These are phyloP conservation scores for Bathynomus jamesi DNA, from an alignment of 1,140 invertebrate genomes.

Conservation along the genomic window DNA sequence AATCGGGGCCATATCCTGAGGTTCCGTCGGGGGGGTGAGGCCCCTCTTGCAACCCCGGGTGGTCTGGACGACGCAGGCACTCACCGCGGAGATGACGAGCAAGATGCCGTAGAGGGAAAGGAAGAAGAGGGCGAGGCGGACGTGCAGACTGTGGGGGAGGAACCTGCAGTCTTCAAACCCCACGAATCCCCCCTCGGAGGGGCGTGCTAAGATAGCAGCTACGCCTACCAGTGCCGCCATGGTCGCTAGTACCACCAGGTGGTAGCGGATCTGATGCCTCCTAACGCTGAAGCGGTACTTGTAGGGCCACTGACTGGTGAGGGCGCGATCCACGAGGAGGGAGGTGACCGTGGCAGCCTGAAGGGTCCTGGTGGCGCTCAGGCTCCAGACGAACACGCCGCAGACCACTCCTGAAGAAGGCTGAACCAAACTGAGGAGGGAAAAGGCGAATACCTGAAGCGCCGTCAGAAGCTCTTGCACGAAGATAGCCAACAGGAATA, in stretches of 20 bases:
- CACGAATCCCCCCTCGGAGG: slow-evolving; percentile 34
- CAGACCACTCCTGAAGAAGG: slow-evolving; percentile 42
- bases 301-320: slow-evolving; percentile 47
- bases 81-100: slow-evolving; percentile 41
- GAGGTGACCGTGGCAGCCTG: slow-evolving; percentile 51
- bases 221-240: slow-evolving; percentile 47
- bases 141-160: slow-evolving; percentile 46
- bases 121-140: slow-evolving; percentile 48
- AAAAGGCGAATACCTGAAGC: slow-evolving; percentile 45
- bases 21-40: slow-evolving; percentile 5
- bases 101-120: slow-evolving; percentile 47
- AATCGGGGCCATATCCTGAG: slow-evolving; percentile 28
- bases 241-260: slow-evolving; percentile 48
- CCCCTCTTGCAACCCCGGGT: slow-evolving; percentile 16
- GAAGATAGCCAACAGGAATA: slow-evolving; percentile 49
- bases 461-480: slow-evolving; percentile 47
- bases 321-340: slow-evolving; percentile 47
- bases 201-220: slow-evolving; percentile 39
- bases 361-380: slow-evolving; percentile 49
- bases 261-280: slow-evolving; percentile 49
- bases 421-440: slow-evolving; percentile 48
- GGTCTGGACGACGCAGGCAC: slow-evolving; percentile 37
- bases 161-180: slow-evolving; percentile 42
- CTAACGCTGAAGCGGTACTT: slow-evolving; percentile 47
- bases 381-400: slow-evolving; percentile 46